A percentile compares a stretch with the other conserved stretches of the same genome.
Evolutionary conservation across 2,888 invertebrate genomes (phyloP).

Genomic region (Meganola albula): DNA sequence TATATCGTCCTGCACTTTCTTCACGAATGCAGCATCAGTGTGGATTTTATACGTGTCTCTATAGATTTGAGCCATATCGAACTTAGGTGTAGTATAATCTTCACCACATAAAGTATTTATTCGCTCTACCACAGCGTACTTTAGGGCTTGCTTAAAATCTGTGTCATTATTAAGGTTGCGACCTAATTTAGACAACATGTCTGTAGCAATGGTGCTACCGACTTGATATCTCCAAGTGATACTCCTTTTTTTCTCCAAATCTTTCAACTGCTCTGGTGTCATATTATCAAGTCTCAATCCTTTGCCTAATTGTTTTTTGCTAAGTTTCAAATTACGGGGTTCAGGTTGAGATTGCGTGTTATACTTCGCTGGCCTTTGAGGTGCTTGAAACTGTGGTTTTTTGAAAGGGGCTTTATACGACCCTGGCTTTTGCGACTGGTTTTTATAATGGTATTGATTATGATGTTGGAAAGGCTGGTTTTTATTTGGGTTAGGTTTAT

Average conservation of each 20-base stretch:
- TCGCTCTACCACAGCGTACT: slow-evolving; percentile 4
- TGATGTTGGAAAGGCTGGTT: too few species aligned
- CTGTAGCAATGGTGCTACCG: slow-evolving; percentile 6
- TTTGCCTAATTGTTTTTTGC: background rate
- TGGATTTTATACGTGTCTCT: slow-evolving; percentile 1
- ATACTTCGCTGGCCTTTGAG: background rate
- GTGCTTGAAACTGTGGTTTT: background rate
- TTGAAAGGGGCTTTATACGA: background rate
- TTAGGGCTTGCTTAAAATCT: slow-evolving; percentile 11
- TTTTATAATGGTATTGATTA: too few species aligned
- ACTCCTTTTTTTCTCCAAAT: background rate
- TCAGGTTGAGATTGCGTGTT: background rate
- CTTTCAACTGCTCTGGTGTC: background rate
- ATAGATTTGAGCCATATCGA: slow-evolving; percentile 11
- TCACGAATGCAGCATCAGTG: slow-evolving; percentile 6
- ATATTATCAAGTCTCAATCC: background rate
- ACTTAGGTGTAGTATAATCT: slow-evolving; percentile 3
- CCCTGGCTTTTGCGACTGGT: background rate
- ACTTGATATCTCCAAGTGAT: slow-evolving; percentile 15
- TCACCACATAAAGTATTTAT: slow-evolving; percentile 9
- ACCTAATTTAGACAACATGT: slow-evolving; percentile 6
- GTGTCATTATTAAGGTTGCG: background rate
- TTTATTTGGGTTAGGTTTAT: too few species aligned
- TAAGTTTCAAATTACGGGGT: background rate
- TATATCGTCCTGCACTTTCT: slow-evolving; percentile 5